Conservation (phyloP, 1,140 invertebrate species). For the Zaprionus tsacasi region DNA sequence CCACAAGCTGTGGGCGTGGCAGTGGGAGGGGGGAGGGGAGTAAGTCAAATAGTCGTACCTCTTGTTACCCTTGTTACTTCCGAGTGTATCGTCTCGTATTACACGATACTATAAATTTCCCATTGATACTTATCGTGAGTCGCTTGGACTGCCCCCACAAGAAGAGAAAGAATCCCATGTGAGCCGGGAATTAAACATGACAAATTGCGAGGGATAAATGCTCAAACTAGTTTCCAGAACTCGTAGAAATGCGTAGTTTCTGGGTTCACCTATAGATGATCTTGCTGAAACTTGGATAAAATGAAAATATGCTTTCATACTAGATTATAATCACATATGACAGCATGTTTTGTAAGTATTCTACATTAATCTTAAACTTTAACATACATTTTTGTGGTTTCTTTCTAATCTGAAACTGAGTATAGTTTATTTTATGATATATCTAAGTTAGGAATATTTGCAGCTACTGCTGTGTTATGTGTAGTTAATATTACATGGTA, state of each 20-base stretch:
- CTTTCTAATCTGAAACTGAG: background rate
- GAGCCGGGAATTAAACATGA: constrained; percentile 11
- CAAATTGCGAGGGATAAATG: constrained; percentile 1
- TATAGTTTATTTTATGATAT: background rate
- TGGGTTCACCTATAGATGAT: background rate
- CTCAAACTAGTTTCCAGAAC: background rate
- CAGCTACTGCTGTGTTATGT: background rate
- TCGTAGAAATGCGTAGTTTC: background rate
- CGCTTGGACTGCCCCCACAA: constrained; percentile 1
- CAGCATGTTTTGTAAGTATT: background rate
- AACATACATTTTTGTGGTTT: background rate
- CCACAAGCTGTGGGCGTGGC: constrained; percentile 62
- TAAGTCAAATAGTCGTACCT: constrained; percentile 46
- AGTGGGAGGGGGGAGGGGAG: constrained; percentile 2
- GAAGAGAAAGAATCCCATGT: constrained; percentile 26
- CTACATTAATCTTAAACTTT: background rate
- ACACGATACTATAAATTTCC: constrained; percentile 55
- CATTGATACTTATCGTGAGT: constrained; percentile 52
- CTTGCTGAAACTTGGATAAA: background rate
- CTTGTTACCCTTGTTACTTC: constrained; percentile 60
- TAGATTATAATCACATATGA: background rate
- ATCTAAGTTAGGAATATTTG: background rate
- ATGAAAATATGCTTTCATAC: background rate
- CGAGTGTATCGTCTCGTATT: constrained; percentile 35
- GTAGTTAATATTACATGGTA: too few relatives aligned